phyloP scores from a whole-genome alignment of 2,888 invertebrate species.

The Stomorhina lunata region DNA sequence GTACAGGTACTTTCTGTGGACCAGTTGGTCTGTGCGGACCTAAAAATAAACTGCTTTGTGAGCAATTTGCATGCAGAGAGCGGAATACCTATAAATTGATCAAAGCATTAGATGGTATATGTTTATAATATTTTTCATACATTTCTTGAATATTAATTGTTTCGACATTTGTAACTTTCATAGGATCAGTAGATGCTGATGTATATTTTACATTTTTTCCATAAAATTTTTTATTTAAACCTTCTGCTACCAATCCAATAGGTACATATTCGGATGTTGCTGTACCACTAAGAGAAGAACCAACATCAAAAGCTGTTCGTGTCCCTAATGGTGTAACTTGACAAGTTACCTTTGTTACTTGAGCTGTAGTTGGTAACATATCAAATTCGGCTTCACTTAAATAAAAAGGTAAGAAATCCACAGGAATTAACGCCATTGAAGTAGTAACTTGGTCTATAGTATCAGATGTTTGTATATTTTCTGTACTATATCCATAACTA shows the following conservation, averaged over 20 bases:
- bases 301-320: neutral
- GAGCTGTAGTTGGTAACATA: neutral
- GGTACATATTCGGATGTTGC: constrained; percentile 9
- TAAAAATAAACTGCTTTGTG: no score
- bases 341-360: neutral
- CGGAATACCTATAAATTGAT: no score
- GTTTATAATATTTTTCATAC: constrained; percentile 18
- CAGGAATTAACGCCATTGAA: no score
- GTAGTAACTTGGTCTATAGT: no score
- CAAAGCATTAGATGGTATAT: no score
- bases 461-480: no score
- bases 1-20: no score
- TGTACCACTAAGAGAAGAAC: neutral
- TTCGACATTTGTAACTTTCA: constrained; percentile 7
- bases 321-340: neutral
- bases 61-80: no score
- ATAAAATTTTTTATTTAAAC: constrained; percentile 17
- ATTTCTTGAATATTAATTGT: neutral
- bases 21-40: no score
- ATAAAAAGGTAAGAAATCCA: neutral
- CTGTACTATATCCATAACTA: no score
- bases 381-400: neutral
- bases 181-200: neutral
- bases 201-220: neutral
- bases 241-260: constrained; percentile 12